Conservation (phyloP, 1,140 invertebrate species). For the Dendrolimus punctatus region DNA sequence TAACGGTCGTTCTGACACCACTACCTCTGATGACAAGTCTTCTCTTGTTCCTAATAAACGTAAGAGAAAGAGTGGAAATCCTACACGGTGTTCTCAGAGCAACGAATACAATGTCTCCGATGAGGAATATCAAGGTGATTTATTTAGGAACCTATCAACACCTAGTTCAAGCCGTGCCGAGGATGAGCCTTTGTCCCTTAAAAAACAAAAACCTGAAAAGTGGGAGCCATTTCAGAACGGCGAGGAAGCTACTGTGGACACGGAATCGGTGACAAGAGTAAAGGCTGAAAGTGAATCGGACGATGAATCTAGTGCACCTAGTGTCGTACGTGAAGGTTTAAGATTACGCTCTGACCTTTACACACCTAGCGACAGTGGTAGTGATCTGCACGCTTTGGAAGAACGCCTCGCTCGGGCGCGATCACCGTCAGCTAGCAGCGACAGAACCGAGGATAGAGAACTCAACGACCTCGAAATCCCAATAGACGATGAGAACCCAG, state of each 20-base stretch:
- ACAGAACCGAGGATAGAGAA: slow-evolving; percentile 70
- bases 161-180: slow-evolving; percentile 46
- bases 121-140: slow-evolving; percentile 71
- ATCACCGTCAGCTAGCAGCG: slow-evolving; percentile 72
- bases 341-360: slow-evolving; percentile 67
- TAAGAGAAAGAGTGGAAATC: slow-evolving; percentile 91
- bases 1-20: slow-evolving; percentile 58
- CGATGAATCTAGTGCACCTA: slow-evolving; percentile 58
- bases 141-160: slow-evolving; percentile 66
- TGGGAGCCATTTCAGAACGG: slow-evolving; percentile 62
- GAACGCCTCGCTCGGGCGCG: slow-evolving; percentile 64
- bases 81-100: slow-evolving; percentile 84
- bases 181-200: slow-evolving; percentile 74
- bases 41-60: slow-evolving; percentile 74
- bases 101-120: slow-evolving; percentile 76
- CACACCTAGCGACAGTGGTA: slow-evolving; percentile 63
- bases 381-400: slow-evolving; percentile 55
- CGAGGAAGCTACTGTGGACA: slow-evolving; percentile 46
- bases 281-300: slow-evolving; percentile 65
- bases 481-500: slow-evolving; percentile 83
- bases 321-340: slow-evolving; percentile 60
- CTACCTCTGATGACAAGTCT: slow-evolving; percentile 52
- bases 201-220: slow-evolving; percentile 68
- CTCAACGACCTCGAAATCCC: slow-evolving; percentile 85
- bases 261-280: slow-evolving; percentile 49